These are phyloP conservation scores for Tachina grossa DNA, from an alignment of 2,888 invertebrate species.

Conservation along the genomic window DNA sequence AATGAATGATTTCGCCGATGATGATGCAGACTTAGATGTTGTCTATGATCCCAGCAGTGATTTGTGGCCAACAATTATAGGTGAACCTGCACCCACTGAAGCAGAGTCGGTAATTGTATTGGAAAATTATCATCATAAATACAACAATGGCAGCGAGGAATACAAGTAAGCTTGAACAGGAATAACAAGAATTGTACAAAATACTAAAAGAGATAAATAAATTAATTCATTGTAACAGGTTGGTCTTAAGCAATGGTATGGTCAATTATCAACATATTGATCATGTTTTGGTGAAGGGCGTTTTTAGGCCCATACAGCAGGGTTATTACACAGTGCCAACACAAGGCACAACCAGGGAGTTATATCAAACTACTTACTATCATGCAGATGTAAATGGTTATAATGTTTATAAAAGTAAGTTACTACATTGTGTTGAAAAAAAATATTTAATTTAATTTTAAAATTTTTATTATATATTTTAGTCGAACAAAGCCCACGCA, in stretches of 20 bases:
- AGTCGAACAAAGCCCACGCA: slow-evolving; percentile 73
- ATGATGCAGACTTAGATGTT: slow-evolving; percentile 72
- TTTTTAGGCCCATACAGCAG: slow-evolving; percentile 76
- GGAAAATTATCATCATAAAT: slow-evolving; percentile 76
- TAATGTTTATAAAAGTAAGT: slow-evolving; percentile 75
- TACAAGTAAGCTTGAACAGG: slow-evolving; percentile 74
- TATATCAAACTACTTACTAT: slow-evolving; percentile 76
- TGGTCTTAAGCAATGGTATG: slow-evolving; percentile 78
- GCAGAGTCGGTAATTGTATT: slow-evolving; percentile 73
- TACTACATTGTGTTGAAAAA: background rate
- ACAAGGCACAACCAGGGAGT: slow-evolving; percentile 65
- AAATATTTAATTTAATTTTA: background rate
- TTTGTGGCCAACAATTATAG: slow-evolving; percentile 49
- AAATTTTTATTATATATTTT: slow-evolving; percentile 9
- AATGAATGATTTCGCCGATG: slow-evolving; percentile 29
- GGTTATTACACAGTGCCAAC: slow-evolving; percentile 78
- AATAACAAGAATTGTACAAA: background rate
- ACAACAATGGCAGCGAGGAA: slow-evolving; percentile 77
- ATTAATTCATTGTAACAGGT: slow-evolving; percentile 67
- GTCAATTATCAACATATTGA: slow-evolving; percentile 78
- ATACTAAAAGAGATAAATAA: background rate
- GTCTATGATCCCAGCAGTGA: slow-evolving; percentile 66
- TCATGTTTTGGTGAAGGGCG: slow-evolving; percentile 72
- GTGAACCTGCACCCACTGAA: slow-evolving; percentile 23
- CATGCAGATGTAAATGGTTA: slow-evolving; percentile 78